Evolutionary conservation across 2,888 invertebrate genomes (phyloP).

Genomic region (Embidobia sp.): DNA sequence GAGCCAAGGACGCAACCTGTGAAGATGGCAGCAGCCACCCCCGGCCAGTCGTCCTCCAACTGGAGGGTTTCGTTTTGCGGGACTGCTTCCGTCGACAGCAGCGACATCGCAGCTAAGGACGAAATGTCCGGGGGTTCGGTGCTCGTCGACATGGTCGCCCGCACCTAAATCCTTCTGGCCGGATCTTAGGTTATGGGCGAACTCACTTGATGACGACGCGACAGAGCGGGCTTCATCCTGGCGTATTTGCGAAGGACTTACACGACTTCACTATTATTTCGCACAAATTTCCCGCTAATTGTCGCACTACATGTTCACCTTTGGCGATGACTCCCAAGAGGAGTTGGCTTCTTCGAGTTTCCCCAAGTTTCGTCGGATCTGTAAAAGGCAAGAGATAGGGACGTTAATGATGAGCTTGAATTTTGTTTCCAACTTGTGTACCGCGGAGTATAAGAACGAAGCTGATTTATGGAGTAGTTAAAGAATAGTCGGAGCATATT

Average conservation of each 20-base stretch:
- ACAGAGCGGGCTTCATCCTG: slow-evolving; percentile 48
- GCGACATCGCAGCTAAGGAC: slow-evolving; percentile 67
- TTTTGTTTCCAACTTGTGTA: slow-evolving; percentile 18
- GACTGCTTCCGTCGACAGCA: slow-evolving; percentile 51
- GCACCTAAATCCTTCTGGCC: slow-evolving; percentile 10
- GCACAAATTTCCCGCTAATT: background rate
- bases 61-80: slow-evolving; percentile 57
- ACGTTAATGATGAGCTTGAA: slow-evolving; percentile 11
- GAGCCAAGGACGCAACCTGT: slow-evolving; percentile 90
- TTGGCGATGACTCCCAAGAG: background rate
- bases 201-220: slow-evolving; percentile 55
- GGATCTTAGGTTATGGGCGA: slow-evolving; percentile 53
- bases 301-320: slow-evolving; percentile 35
- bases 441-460: background rate
- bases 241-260: slow-evolving; percentile 14
- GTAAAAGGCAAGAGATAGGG: slow-evolving; percentile 32
- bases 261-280: slow-evolving; percentile 23
- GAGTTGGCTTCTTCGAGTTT: slow-evolving; percentile 6
- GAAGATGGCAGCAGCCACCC: slow-evolving; percentile 82
- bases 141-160: slow-evolving; percentile 58
- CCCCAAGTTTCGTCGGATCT: slow-evolving; percentile 12
- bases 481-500: background rate
- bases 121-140: slow-evolving; percentile 68
- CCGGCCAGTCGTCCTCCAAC: slow-evolving; percentile 82
- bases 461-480: slow-evolving; percentile 19